Evolutionary conservation across 2,888 invertebrate species (phyloP), one percentile per base, ranked within the genome.

Genomic region (Dusona sp.): DNA sequence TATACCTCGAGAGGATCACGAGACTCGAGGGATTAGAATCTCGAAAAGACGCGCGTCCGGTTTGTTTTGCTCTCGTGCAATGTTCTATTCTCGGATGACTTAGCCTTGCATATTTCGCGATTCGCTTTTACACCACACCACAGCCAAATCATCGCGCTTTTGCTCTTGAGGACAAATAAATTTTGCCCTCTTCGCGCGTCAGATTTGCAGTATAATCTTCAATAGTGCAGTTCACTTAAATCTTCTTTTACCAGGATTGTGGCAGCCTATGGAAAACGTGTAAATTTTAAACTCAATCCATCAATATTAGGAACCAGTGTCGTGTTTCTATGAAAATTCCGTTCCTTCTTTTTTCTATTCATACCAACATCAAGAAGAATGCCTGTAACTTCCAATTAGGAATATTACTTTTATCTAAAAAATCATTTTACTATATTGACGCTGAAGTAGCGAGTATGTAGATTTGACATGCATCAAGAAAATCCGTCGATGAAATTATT

Each of bases 41-140:
- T 80, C 72, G 25, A 38, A 42, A 57, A 77, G 73, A 61, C 29
- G 61, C 80, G 33, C 77, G 77, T 78, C 77, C 79, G 75, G 51
- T 51, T 38, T 79, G 51, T 75, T 68, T 72, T 45, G 57, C 65
- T 70, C 36, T 57, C 85, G 72, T 42, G 72, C 68, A 42, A 57
- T 38, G 51, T 79, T 86, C 86, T 86, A 86, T 84, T 86, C 74
- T 86, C 81, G 84, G 84, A 84, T 86, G 84, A 74, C 73, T 86
- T 81, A 36, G 80, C 33, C 51, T 29, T 38, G 48, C 11, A 48
- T 64, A 80, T 72, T 77, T 87, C 45, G 67, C 82, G 75, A 48
- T 61, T 70, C 57, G 48, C 64, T 68, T 45, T 29, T 42, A 16
- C 38, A n/a, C 22, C n/a, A 65, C 19, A 72, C 48, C 42, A n/a